Evolutionary conservation across 2,888 invertebrate genomes (phyloP), one percentile per base, ranked within the genome.

Genomic region (Cinara cedri): DNA sequence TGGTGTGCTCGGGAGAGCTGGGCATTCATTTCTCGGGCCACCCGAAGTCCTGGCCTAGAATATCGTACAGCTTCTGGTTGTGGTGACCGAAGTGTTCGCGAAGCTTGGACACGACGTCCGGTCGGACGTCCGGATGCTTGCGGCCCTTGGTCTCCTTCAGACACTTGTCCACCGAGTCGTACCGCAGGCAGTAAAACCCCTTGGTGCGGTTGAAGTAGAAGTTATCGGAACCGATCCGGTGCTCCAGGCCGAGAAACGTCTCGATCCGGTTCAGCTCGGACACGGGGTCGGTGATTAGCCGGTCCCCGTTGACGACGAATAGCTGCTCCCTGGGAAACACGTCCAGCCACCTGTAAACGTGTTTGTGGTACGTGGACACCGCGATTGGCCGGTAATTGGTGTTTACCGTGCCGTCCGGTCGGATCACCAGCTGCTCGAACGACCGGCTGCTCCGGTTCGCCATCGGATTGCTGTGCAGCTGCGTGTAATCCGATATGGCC

Each of bases 401-500:
- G 86, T 95, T 95, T 81, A 95, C 92, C 51, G 91, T 90, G 65
- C 94, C 95, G 86, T 94, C 94, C 13, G 93, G 88, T 82, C 91
- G 90, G 82, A 95, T 88, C 34, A 93, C 93, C 44, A 95, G 88
- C 85, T 94, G 92, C 86, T 95, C 94, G 86, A 95, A 94, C 80
- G 91, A 90, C 49, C 85, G 82, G 82, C 0, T 87, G 86, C 80
- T 86, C 86, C 42, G 86, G 85, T 57, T 87, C 83, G 65, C 92
- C 85, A 92, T 91, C 34, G 93, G 92, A 85, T 94, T 92, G 83
- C 93, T 93, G 82, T 93, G 90, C 83, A 97, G 88, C 87, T 98
- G 97, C 24, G 96, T 95, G 87, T 97, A 98, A 89, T 98, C 98
- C 16, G 97, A 98, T 84, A 99, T 94, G 72, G 97, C 95, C 80